Percentiles rank a stretch among this genome's conserved stretches.
Evolutionary conservation across 1,140 invertebrate genomes (phyloP).

Genomic region (Drosophila eugracilis): DNA sequence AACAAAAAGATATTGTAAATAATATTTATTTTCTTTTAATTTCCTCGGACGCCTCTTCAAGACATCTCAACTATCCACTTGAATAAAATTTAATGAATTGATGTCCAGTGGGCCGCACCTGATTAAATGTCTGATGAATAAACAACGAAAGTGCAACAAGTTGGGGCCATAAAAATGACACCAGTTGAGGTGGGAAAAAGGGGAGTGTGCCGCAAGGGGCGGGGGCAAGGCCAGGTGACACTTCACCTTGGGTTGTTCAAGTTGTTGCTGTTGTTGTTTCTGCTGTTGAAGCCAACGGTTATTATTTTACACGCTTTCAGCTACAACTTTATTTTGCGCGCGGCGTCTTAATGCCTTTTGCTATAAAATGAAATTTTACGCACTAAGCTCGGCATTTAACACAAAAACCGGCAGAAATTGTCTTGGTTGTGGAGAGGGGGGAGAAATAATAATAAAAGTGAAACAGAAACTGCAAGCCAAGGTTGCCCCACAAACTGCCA

Average conservation of each 20-base stretch:
- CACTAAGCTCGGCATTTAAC: conserved; percentile 56
- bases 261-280: conserved; percentile 30
- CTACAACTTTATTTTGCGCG: conserved; percentile 71
- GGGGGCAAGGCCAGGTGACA: conserved; percentile 41
- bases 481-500: conserved; percentile 44
- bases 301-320: conserved; percentile 61
- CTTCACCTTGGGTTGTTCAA: conserved; percentile 42
- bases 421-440: background rate
- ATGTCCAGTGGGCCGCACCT: conserved; percentile 54
- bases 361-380: conserved; percentile 77
- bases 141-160: conserved; percentile 61
- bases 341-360: conserved; percentile 48
- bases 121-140: conserved; percentile 63
- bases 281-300: conserved; percentile 25
- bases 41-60: background rate
- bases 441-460: conserved; percentile 32
- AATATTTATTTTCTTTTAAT: background rate
- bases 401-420: conserved; percentile 14
- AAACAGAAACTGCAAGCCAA: conserved; percentile 41
- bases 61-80: conserved; percentile 32
- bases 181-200: conserved; percentile 1
- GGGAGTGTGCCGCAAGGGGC: background rate
- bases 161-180: conserved; percentile 50
- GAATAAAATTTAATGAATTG: conserved; percentile 42
- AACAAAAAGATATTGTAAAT: background rate